Percentiles rank a stretch among this genome's conserved stretches.
Conservation (phyloP, 64 coral and sea anemone species). For the Pocillopora damicornis region DNA sequence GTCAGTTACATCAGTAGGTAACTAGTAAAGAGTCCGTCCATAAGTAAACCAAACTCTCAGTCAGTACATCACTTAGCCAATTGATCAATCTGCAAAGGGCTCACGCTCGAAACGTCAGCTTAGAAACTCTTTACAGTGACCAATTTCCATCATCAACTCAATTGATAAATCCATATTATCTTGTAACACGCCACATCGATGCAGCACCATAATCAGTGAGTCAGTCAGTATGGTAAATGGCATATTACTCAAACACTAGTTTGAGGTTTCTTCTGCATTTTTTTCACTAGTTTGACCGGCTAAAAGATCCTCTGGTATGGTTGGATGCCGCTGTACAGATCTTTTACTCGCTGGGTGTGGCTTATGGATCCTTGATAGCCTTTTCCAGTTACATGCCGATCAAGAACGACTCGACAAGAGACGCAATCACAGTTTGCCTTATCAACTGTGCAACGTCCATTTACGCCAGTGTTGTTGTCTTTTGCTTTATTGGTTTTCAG, state of each 20-base stretch:
- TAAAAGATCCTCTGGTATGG: constrained; percentile 90
- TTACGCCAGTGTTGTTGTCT: constrained; percentile 96
- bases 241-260: no score
- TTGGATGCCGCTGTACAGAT: constrained; percentile 92
- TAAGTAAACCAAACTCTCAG: not conserved
- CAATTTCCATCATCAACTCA: no score
- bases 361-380: constrained; percentile 92
- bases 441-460: constrained; percentile 92
- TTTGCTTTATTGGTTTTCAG: constrained; percentile 85
- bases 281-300: constrained; percentile 68
- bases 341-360: constrained; percentile 94
- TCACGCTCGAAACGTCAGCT: no score
- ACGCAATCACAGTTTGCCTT: constrained; percentile 93
- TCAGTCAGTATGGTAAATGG: not conserved
- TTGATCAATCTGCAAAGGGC: no score
- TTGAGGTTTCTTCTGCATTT: not conserved
- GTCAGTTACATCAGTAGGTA: not conserved
- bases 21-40: not conserved
- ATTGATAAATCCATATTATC: no score
- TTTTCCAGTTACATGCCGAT: constrained; percentile 98
- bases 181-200: no score
- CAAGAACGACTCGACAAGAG: constrained; percentile 92
- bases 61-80: no score
- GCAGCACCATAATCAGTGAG: no score
- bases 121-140: no score